Evolutionary conservation across 2,888 invertebrate genomes (phyloP), one percentile per base, ranked within the genome.

Genomic region (Podabrus alpinus): DNA sequence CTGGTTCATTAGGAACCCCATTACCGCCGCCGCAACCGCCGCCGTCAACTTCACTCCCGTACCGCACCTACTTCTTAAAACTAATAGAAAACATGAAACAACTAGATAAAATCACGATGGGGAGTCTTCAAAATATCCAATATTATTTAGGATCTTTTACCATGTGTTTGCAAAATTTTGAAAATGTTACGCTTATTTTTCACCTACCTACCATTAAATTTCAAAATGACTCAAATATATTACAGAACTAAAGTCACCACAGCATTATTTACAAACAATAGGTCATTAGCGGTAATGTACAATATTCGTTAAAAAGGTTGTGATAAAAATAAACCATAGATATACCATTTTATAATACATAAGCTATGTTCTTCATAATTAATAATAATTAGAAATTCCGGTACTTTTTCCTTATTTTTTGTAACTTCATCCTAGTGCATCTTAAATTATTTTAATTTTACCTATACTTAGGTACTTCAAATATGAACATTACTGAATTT

Each of bases 1-100:
- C 86, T 85, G 86, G 86, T 87, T 87, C 87, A 87, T 87, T 87
- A 87, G 86, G 86, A 86, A 82, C 82, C 84, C 84, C 84, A 82
- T 82, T 82, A 83, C 84, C 81, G 82, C 80, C 81, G 82, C 81
- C 79, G 80, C 82, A 77, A 78, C 75, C 79, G 79, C 78, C 78
- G 79, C 79, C 77, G 73, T 67, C 76, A 79, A 74, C 78, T 77
- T 77, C 77, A 76, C 79, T 75, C 69, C 76, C 76, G 59, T 70
- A 62, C 76, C 76, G 71, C 68, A 60, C 74, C 71, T 67, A 59
- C 71, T 75, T 72, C 69, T 75, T 62, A 70, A 59, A 64, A 9
- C 64, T 73, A 71, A 76, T 73, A 73, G 73, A 71, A 76, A 71
- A 60, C 59, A 68, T 73, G 66, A 73, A 76, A 76, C 75, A 72